These are phyloP conservation scores for Endotricha flammealis DNA, from an alignment of 2,888 invertebrate genomes.

Conservation along the genomic window DNA sequence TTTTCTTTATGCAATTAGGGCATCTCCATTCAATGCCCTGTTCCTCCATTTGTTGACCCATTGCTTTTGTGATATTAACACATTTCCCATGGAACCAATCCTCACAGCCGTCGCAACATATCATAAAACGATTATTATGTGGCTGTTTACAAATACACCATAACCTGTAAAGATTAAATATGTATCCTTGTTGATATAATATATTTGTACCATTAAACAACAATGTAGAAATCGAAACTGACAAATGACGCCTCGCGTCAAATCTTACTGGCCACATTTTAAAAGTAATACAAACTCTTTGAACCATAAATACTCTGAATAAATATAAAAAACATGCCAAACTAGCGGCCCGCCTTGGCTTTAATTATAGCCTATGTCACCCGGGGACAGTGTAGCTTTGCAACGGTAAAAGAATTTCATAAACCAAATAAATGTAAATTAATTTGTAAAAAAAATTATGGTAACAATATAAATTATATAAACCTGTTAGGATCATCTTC, in stretches of 20 bases:
- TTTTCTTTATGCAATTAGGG: conserved; percentile 86
- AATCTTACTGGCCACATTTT: too few species aligned
- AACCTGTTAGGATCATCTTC: conserved; percentile 94
- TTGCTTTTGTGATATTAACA: conserved; percentile 93
- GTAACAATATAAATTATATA: conserved; percentile 6
- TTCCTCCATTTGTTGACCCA: conserved; percentile 95
- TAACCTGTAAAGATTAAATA: conserved; percentile 78
- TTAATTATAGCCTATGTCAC: too few species aligned
- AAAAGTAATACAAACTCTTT: too few species aligned
- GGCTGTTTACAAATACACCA: conserved; percentile 98
- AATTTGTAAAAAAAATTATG: conserved; percentile 64
- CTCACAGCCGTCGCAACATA: conserved; percentile 96
- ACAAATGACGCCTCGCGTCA: too few species aligned
- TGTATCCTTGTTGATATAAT: background rate
- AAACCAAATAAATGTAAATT: conserved; percentile 98
- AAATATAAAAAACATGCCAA: too few species aligned
- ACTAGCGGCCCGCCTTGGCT: too few species aligned
- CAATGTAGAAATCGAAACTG: too few species aligned
- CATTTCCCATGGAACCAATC: conserved; percentile 99
- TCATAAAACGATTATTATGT: conserved; percentile 97
- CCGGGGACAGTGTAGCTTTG: too few species aligned
- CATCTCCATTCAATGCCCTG: conserved; percentile 94
- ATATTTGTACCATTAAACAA: too few species aligned
- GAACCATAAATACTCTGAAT: too few species aligned
- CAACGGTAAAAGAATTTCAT: too few species aligned